Evolutionary conservation across 23 tunicate species (phyloP), one percentile per base, ranked within the genome.

Genomic region (Trididemnum nubilum): DNA sequence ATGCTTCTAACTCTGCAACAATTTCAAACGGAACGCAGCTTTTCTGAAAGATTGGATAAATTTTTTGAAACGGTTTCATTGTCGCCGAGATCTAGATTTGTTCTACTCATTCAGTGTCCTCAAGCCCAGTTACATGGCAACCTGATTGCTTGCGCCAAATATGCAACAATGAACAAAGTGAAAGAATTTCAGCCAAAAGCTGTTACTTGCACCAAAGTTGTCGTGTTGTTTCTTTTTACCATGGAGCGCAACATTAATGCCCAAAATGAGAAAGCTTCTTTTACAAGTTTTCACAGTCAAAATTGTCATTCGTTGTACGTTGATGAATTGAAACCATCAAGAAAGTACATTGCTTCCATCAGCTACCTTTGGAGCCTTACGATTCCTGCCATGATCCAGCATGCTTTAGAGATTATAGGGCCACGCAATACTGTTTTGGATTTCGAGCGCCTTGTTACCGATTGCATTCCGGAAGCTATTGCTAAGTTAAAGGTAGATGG

Each of bases 81-180:
- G 18, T 31, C 37, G 9, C 38, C 74, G 9, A 31, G 7, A 15
- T 12, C 38, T 15, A 3, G 81, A 9, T 74, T 64, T 26, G 24
- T 81, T 21, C 58, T 87, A 21, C 82, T 87, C 27, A 73, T 87
- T 64, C 91, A 87, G 61, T 75, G 87, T 40, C 79, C 93, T 1
- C 77, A 88, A 64, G 83, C 87, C 1, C 83, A 88, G 2, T 27
- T 30, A 22, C 0, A 82, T 33, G 71, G 87, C 15, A 39, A 71
- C 36, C 58, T 90, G 24, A 90, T 85, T 64, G 82, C 89, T 21
- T 85, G 96, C 75, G 89, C 96, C 0, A 79, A 80, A 64, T 85
- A 85, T 37, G 71, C 85, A 33, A 54, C 84, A 0, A 72, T 80
- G 79, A 85, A 90, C 71, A 90, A 80, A 52, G 71, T 85, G 1